Percentiles rank a stretch among this genome's conserved stretches.
phyloP scores from a whole-genome alignment of 2,797 vertebrate genomes.

The Semaprochilodus insignis region DNA sequence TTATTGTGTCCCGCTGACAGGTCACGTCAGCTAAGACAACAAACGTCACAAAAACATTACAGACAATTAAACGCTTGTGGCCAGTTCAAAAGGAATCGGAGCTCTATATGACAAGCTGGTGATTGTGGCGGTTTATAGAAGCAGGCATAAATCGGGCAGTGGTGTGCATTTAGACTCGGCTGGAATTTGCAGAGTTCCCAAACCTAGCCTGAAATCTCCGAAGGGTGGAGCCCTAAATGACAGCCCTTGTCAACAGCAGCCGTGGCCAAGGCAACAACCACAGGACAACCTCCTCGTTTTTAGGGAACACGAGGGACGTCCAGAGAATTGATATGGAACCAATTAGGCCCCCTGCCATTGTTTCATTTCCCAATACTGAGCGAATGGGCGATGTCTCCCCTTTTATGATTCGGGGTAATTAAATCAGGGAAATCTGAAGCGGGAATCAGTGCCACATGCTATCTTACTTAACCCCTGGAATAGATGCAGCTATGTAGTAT shows the following conservation, averaged over 20 bases:
- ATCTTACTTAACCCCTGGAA: conserved; percentile 51
- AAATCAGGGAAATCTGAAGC: not conserved
- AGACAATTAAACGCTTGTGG: conserved; percentile 22
- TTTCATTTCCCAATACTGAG: conserved; percentile 33
- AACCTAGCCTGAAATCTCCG: not conserved
- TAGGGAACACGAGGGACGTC: not conserved
- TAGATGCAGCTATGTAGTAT: conserved; percentile 61
- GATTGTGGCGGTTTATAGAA: conserved; percentile 21
- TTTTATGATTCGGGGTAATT: conserved; percentile 11
- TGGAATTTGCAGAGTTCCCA: not conserved
- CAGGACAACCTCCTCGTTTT: conserved; percentile 3
- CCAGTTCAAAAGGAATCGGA: not conserved
- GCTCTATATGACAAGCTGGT: conserved; percentile 12
- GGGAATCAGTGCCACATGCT: conserved; percentile 26
- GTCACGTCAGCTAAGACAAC: conserved; percentile 28
- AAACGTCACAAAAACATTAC: conserved; percentile 31
- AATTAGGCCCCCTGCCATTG: conserved; percentile 44
- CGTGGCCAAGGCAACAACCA: conserved; percentile 21
- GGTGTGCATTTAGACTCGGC: not conserved
- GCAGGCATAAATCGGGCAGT: not conserved
- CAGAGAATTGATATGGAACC: conserved; percentile 46
- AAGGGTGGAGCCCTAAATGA: conserved; percentile 23
- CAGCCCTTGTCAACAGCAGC: conserved; percentile 32
- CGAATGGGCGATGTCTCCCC: conserved; percentile 22
- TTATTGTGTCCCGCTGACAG: conserved; percentile 18